Evolutionary conservation across 2,113 vertebrate genomes (phyloP).

Genomic region (Ciconia boyciana): DNA sequence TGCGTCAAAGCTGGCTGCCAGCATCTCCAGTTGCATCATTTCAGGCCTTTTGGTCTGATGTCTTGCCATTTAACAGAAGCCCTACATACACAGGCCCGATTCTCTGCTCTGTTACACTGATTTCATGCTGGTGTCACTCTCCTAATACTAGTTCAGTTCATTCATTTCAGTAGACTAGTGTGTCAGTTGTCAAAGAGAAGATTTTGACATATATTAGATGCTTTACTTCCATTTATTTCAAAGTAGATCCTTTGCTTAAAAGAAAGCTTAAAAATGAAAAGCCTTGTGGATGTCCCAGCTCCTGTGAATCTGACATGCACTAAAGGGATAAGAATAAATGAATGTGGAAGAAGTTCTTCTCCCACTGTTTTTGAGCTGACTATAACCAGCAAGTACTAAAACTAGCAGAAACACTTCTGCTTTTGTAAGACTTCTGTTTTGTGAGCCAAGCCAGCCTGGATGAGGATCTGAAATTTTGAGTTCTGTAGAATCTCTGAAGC

Average conservation of each 20-base stretch:
- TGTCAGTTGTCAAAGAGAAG: not conserved
- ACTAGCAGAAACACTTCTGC: constrained; percentile 23
- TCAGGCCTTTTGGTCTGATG: constrained; percentile 19
- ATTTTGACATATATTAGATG: not conserved
- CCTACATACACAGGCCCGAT: not conserved
- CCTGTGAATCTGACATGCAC: not conserved
- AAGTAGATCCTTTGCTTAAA: not conserved
- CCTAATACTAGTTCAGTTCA: not conserved
- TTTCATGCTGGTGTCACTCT: not conserved
- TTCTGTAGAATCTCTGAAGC: not conserved
- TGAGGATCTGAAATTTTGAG: constrained; percentile 25
- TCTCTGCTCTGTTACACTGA: not conserved
- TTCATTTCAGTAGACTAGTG: not conserved
- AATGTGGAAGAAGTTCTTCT: not conserved
- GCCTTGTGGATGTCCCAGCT: not conserved
- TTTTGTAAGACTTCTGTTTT: not conserved
- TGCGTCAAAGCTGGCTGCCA: constrained; percentile 24
- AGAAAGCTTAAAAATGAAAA: not conserved
- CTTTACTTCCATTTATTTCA: not conserved
- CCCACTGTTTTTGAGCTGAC: not conserved
- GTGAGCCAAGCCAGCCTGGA: not conserved
- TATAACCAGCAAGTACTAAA: not conserved
- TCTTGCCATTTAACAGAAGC: not conserved
- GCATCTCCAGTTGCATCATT: constrained; percentile 27
- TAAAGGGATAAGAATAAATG: not conserved